Evolutionary conservation across 2,113 vertebrate genomes (phyloP).

Genomic region (Thamnaconus septentrionalis): DNA sequence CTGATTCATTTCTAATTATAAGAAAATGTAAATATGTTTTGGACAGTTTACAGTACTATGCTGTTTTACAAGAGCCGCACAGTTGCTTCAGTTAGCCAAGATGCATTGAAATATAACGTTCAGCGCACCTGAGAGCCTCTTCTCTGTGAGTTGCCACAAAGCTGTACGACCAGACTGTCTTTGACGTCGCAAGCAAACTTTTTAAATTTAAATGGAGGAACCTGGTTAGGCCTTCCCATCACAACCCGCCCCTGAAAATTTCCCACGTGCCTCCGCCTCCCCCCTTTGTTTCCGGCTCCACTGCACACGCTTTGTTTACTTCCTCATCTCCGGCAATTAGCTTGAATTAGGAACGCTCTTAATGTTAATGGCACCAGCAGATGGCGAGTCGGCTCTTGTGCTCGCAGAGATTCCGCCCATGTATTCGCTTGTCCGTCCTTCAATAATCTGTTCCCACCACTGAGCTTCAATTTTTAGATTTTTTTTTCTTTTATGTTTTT

Average conservation of each 20-base stretch:
- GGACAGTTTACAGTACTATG: no score
- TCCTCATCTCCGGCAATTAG: constrained; percentile 60
- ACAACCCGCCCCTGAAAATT: constrained; percentile 6
- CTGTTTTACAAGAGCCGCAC: no score
- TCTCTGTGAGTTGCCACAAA: neutral
- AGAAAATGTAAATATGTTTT: no score
- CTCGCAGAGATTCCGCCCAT: constrained; percentile 37
- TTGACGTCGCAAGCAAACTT: neutral
- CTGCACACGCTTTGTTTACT: constrained; percentile 55
- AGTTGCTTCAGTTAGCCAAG: no score
- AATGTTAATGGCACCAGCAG: constrained; percentile 68
- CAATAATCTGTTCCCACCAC: constrained; percentile 17
- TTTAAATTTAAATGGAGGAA: constrained; percentile 1
- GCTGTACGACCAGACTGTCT: neutral
- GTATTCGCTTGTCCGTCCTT: constrained; percentile 30
- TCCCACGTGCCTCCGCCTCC: neutral
- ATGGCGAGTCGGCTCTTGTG: constrained; percentile 53
- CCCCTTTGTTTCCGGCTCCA: constrained; percentile 12
- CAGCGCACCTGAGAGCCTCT: no score
- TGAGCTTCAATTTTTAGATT: constrained; percentile 4
- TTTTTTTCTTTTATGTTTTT: no score
- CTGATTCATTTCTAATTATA: no score
- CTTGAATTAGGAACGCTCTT: constrained; percentile 61
- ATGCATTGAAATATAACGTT: no score
- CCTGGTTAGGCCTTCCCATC: constrained; percentile 13